Base-by-base conservation (phyloP, 2,888 invertebrate genomes). In the Leptopilina syphax region DNA sequence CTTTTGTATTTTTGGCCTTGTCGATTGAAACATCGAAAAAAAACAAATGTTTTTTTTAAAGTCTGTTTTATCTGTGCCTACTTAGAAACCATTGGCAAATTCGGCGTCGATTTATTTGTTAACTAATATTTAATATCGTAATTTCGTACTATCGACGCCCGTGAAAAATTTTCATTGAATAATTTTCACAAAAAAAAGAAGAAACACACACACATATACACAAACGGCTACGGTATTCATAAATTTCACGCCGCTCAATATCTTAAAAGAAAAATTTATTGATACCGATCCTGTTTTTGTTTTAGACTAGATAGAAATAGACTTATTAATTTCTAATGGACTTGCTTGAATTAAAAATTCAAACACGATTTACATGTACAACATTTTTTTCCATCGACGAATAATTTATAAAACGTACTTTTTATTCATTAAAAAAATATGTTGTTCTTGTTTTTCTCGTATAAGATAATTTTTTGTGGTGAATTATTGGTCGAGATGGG, bases 201-300 rank as follows among this genome's bases (percentile, higher is more conserved):
- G 2, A 34, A 34, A 34, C 50, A 10, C 3, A n/a, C 4, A 70
- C 9, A 34, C 34, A 27, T n/a, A 27, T n/a, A 60, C 73, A 60
- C 73, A 60, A 73, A 73, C 73, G 73, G 57, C 54, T 57, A n/a
- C 57, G 57, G 73, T 73, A 73, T 73, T 73, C 54, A 34, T 73
- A 73, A 73, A 41, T 57, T 57, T 73, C 5, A 73, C 34, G n/a
- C 13, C 41, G 73, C 73, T 73, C 73, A 73, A 73, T 73, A 73
- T 57, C 57, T 8, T 34, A 50, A 50, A 50, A 50, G 10, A 50
- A 50, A 50, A 57, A 57, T 73, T 73, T 57, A 73, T 73, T 57
- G 41, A 57, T 73, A 73, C 73, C 73, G 73, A 9, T 73, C 54
- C 54, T 60, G 57, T 73, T 73, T 60, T 57, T 73, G 73, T 73